Base-by-base conservation (phyloP, 2,797 vertebrate species). In the Scolopax rusticola region DNA sequence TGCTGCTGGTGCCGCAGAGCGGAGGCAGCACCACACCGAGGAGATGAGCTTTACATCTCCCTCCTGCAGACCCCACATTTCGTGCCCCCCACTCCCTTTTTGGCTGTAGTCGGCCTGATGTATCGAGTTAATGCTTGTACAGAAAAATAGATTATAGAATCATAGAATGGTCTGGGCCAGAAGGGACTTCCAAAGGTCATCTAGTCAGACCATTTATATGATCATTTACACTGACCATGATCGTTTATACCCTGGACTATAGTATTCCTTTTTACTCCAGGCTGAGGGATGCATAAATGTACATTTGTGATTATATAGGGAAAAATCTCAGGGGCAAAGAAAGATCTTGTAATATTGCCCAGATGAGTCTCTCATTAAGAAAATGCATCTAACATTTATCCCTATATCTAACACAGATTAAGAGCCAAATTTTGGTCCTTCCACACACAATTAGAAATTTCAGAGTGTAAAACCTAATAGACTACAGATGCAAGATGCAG, bases 1-100 rank as follows among this genome's bases (percentile, higher is more conserved):
- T 4, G 64, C 82, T 24, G 41, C 1, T 71, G 45, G 45, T 64
- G 73, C 87, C 0, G 0, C 51, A 23, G 14, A 32, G 61, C 73
- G 0, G 2, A 27, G 61, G 77, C 77, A 63, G 43, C 0, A 0
- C 0, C 0, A 24, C 36, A 25, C 36, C 7, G 33, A 20, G 3
- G 64, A 15, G 47, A 41, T 11, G 38, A 74, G 54, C 71, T 56
- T 24, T 32, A 2, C 3, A 1, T 15, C 11, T 16, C 15, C 18
- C 59, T 57, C 28, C 73, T 9, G 41, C 9, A 56, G n/a, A 45
- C 6, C 33, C 0, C 0, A 7, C 11, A 7, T 7, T 41, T 48
- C 1, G 13, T 20, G 19, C 25, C 13, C 24, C 12, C 7, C 0
- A 1, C 21, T 40, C 68, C n/a, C 12, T 5, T 14, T 68, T 41